Evolutionary conservation across 2,113 vertebrate genomes (phyloP).

Genomic region (Marmota flaviventris): DNA sequence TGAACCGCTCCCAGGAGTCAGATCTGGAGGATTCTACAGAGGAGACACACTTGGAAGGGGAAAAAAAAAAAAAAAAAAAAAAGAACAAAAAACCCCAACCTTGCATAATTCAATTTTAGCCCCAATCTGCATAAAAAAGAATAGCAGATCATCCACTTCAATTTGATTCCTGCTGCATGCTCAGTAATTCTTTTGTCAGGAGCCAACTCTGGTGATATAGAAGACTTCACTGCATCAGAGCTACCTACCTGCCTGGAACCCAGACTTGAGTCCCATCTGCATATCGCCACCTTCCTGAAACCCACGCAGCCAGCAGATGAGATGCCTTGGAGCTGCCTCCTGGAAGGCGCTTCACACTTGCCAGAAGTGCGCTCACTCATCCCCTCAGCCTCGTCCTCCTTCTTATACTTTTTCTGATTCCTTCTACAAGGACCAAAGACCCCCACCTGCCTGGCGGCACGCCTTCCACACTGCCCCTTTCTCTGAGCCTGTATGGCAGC

Average conservation of each 20-base stretch:
- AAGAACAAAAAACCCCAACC: neutral
- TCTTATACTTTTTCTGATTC: neutral
- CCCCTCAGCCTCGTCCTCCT: neutral
- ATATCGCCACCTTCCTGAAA: too few relatives aligned
- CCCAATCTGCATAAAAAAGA: neutral
- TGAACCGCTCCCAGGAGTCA: constrained; percentile 71
- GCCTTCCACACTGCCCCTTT: rapidly evolving
- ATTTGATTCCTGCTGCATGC: neutral
- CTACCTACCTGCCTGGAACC: neutral
- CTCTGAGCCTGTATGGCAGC: neutral
- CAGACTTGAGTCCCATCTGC: neutral
- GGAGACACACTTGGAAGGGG: constrained; percentile 67
- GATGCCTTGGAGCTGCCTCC: neutral
- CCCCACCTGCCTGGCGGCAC: rapidly evolving
- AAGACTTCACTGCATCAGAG: neutral
- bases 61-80: neutral
- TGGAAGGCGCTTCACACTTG: rapidly evolving
- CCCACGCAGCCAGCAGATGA: neutral
- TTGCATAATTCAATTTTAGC: constrained; percentile 33
- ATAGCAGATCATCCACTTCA: neutral
- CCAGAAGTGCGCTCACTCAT: neutral
- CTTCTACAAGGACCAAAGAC: neutral
- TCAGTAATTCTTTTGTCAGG: neutral
- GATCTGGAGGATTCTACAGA: constrained; percentile 48
- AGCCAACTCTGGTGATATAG: constrained; percentile 1